Evolutionary conservation across 1,140 invertebrate genomes (phyloP), one percentile per base, ranked within the genome.

Genomic region (Lordiphosa collinella): DNA sequence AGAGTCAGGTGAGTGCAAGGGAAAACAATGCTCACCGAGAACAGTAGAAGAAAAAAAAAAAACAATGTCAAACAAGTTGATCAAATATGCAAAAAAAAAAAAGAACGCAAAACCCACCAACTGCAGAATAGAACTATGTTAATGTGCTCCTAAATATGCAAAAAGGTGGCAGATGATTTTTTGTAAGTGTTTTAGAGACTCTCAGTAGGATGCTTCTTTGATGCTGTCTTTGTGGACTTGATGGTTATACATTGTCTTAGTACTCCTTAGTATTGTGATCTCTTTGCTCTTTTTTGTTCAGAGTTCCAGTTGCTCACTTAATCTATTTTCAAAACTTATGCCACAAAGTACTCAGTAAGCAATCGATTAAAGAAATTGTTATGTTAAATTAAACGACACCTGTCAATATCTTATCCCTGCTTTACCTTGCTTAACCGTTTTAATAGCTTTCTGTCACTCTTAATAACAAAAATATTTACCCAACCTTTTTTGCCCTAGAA

Each of bases 1-100:
- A 89, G 49, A 89, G 88, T 47, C 88, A 89, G 87, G 88, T 89
- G 64, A 88, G 78, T 38, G 10, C 12, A 22, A 13, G 34, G 46
- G 32, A 52, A 51, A 50, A 53, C 49, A 62, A 55, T 55, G 25
- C 43, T 8, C 22, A 34, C 12, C 10, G 10, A 25, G 2, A 35
- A 37, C 8, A 25, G 25, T 32, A 10, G 1, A 1, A 5, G 10
- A 36, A n/a, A 47, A 55, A 37, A 29, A 2, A 4, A 16, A 12
- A 10, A 7, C 22, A 31, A 32, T 37, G 53, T 37, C n/a, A 47
- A 46, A 41, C 50, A 38, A 40, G 13, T 32, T 3, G 8, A 12
- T 13, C 41, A 44, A 44, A 29, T 34, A 34, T 18, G 14, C 16
- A 12, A 41, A 35, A 29, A 16, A 36, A 29, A 51, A 35, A 22